phyloP scores from a whole-genome alignment of 2,113 vertebrate genomes.

The cattle (Bos taurus) region DNA sequence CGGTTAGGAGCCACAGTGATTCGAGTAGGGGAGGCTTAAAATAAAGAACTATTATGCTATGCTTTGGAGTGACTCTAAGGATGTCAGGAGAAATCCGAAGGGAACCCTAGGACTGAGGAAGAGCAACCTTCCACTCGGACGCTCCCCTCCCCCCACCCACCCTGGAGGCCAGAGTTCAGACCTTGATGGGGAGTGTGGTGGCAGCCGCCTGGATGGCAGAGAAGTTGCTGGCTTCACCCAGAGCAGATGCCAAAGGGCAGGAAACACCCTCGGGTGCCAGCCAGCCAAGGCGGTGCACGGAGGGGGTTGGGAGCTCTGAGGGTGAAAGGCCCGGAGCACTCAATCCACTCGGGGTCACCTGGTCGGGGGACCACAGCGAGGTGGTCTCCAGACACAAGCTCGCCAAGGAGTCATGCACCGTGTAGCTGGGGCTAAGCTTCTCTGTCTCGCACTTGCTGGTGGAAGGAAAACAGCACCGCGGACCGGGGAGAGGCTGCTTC shows the following conservation, averaged over 20 bases:
- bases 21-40: not conserved
- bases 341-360: not conserved
- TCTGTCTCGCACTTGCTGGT: rapidly evolving
- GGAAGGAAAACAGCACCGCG: rapidly evolving
- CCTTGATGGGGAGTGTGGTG: not conserved
- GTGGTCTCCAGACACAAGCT: not conserved
- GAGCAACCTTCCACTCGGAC: not conserved
- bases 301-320: rapidly evolving
- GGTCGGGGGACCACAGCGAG: not conserved
- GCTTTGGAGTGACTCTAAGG: rapidly evolving
- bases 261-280: not conserved
- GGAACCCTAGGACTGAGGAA: not conserved
- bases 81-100: not conserved
- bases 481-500: not conserved
- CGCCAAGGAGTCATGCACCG: not conserved
- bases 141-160: rapidly evolving
- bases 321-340: not conserved
- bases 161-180: not conserved
- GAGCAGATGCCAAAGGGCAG: not conserved
- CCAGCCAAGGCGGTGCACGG: not conserved
- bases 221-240: not conserved
- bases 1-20: not conserved
- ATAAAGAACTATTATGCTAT: not conserved
- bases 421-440: no score
- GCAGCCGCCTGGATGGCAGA: not conserved